A percentile compares a stretch with the other conserved stretches of the same genome.
phyloP scores from a whole-genome alignment of 2,888 invertebrate species.

The Tridacna crocea region DNA sequence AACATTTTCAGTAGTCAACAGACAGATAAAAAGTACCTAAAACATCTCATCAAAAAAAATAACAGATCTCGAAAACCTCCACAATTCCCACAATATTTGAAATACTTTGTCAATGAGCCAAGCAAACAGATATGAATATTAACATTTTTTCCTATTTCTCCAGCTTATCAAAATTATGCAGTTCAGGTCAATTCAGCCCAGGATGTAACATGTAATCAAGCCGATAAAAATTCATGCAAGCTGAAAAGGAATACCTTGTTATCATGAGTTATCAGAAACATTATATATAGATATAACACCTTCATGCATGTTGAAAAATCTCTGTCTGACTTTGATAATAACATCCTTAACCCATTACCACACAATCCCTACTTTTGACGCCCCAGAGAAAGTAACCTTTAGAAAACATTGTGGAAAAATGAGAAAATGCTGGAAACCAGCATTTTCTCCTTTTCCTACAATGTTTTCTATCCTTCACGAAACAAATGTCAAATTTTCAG shows the following conservation, averaged over 20 bases:
- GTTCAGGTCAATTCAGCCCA: conserved; percentile 22
- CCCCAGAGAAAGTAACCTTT: too few species aligned
- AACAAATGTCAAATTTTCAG: too few species aligned
- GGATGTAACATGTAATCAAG: conserved; percentile 16
- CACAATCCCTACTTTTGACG: too few species aligned
- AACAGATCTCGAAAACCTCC: too few species aligned
- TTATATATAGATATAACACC: conserved; percentile 3
- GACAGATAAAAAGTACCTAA: too few species aligned
- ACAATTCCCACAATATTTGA: conserved; percentile 3
- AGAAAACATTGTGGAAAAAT: too few species aligned
- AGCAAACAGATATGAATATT: not conserved
- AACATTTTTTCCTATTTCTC: too few species aligned
- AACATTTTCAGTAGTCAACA: too few species aligned
- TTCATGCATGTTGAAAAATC: not conserved
- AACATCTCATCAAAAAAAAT: too few species aligned
- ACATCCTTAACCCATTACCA: not conserved
- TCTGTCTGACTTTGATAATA: not conserved
- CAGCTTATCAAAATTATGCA: conserved; percentile 15
- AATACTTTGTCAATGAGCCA: conserved; percentile 2
- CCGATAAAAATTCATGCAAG: conserved; percentile 3
- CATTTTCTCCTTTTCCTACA: too few species aligned
- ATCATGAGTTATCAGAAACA: conserved; percentile 6
- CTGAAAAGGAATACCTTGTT: conserved; percentile 18
- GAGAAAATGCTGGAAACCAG: too few species aligned
- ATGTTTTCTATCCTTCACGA: too few species aligned